These are phyloP conservation scores for Paraescarpia echinospica DNA, from an alignment of 1,140 invertebrate genomes.

Conservation along the genomic window DNA sequence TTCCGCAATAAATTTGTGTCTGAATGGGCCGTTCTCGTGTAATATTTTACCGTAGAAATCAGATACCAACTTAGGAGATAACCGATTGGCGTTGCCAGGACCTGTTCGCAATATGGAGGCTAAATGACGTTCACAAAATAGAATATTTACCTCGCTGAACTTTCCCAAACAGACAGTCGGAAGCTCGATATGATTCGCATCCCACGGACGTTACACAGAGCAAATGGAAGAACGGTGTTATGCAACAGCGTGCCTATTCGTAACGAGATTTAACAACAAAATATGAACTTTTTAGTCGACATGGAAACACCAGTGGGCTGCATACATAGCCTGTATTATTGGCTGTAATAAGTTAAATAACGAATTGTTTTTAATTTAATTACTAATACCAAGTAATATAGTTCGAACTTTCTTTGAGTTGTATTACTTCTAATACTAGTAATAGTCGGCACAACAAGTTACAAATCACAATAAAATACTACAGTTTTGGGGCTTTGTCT, in stretches of 20 bases:
- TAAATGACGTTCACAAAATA: conserved; percentile 1
- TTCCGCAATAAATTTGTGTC: neutral
- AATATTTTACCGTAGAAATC: neutral
- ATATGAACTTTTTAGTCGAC: neutral
- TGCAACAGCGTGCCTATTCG: neutral
- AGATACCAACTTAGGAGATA: neutral
- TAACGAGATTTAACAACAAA: neutral
- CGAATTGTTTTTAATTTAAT: no score
- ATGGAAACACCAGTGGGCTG: neutral
- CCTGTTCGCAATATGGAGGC: conserved; percentile 3
- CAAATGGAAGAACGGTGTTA: neutral
- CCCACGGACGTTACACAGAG: neutral
- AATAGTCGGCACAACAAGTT: no score
- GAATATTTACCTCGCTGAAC: neutral
- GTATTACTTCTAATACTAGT: no score
- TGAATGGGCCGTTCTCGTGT: conserved; percentile 8
- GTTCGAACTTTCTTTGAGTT: no score
- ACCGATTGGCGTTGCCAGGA: neutral
- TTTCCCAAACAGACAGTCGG: neutral
- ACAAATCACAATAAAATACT: no score
- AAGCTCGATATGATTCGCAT: neutral
- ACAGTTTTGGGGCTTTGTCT: no score
- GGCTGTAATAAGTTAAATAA: no score
- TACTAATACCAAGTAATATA: no score
- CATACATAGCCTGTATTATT: neutral